Evolutionary conservation across 2,888 invertebrate genomes (phyloP).

Genomic region (Mimumesa dahlbomi): DNA sequence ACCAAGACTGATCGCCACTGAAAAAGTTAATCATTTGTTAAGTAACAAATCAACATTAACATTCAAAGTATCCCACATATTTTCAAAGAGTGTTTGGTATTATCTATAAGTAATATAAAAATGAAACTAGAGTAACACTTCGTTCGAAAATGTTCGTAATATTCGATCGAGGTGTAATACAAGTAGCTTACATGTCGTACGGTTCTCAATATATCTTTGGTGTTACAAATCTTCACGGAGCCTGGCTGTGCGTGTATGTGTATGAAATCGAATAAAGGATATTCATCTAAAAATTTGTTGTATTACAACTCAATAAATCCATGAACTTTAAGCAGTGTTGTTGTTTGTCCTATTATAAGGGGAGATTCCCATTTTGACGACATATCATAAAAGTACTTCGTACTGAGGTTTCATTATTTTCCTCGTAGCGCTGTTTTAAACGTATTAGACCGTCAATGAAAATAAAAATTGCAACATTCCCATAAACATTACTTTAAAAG

Average conservation of each 20-base stretch:
- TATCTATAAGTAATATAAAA: conserved; percentile 15
- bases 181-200: conserved; percentile 8
- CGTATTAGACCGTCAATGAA: conserved; percentile 15
- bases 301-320: not conserved
- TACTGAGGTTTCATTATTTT: conserved; percentile 23
- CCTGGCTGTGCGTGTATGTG: too few relatives aligned
- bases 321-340: not conserved
- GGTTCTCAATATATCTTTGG: conserved; percentile 8
- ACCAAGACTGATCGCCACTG: not conserved
- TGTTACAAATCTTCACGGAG: conserved; percentile 12
- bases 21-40: not conserved
- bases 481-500: conserved; percentile 27
- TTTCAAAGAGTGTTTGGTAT: conserved; percentile 2
- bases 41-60: conserved; percentile 11
- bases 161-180: too few relatives aligned
- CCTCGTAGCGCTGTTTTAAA: conserved; percentile 4
- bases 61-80: conserved; percentile 19
- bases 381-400: conserved; percentile 1
- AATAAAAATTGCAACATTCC: not conserved
- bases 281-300: conserved; percentile 8
- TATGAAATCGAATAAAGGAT: conserved; percentile 2
- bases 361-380: not conserved
- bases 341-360: not conserved
- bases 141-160: too few relatives aligned
- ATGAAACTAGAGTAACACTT: conserved; percentile 29